These are phyloP conservation scores for Spheniscus mendiculus DNA, from an alignment of 2,113 vertebrate genomes.

Conservation along the genomic window DNA sequence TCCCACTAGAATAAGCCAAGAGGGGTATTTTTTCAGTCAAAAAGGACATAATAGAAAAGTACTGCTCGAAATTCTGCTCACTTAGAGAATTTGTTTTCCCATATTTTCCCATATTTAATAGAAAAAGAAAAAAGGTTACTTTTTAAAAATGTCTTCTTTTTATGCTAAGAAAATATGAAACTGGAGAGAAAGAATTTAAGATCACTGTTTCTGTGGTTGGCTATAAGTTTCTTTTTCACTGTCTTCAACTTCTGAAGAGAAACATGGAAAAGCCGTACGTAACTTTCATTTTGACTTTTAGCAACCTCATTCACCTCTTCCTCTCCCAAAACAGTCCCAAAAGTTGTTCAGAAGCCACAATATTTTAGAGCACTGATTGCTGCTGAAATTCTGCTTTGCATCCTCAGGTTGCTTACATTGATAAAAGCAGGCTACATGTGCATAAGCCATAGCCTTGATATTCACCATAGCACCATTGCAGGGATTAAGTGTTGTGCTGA, in stretches of 20 bases:
- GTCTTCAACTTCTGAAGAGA: not conserved
- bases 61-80: not conserved
- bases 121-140: not conserved
- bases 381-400: not conserved
- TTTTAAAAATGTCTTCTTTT: not conserved
- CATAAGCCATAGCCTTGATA: not conserved
- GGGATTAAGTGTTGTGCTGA: not conserved
- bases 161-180: not conserved
- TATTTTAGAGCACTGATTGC: not conserved
- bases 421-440: not conserved
- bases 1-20: not conserved
- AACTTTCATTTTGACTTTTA: not conserved
- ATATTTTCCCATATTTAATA: not conserved
- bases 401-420: not conserved
- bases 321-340: not conserved
- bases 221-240: not conserved
- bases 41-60: not conserved
- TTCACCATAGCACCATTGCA: not conserved
- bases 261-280: not conserved
- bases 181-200: not conserved
- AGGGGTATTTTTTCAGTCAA: not conserved
- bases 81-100: not conserved
- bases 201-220: not conserved
- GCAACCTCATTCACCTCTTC: not conserved
- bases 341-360: not conserved